These are phyloP conservation scores for Nannospalax galili DNA, from an alignment of 2,113 vertebrate genomes.

Conservation along the genomic window DNA sequence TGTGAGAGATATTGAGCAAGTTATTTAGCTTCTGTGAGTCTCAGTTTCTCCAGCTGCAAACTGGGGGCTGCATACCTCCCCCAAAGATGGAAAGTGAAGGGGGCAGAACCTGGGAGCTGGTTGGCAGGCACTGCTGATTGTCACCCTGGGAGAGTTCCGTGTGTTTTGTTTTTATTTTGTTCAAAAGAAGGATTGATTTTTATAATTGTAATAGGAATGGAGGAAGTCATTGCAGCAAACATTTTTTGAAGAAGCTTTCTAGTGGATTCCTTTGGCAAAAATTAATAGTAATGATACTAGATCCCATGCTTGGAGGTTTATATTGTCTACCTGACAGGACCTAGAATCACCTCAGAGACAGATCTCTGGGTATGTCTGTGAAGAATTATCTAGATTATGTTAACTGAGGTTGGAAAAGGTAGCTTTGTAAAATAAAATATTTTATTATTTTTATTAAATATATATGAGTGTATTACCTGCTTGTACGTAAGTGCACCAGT, in stretches of 20 bases:
- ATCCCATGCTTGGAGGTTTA: neutral
- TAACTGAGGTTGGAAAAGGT: neutral
- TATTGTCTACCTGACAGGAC: neutral
- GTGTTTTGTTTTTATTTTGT: neutral
- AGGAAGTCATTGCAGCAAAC: neutral
- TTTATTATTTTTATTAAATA: no score
- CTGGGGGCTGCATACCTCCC: neutral
- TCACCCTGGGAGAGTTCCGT: neutral
- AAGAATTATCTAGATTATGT: neutral
- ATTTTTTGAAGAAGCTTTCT: neutral
- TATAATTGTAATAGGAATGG: neutral
- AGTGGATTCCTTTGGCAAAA: neutral
- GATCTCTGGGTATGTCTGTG: neutral
- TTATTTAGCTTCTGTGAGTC: neutral
- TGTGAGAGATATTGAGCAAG: neutral
- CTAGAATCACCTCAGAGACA: neutral
- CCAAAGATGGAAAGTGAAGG: neutral
- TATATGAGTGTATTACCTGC: no score
- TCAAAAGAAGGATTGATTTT: neutral
- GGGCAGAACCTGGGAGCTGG: neutral
- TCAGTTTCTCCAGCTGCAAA: neutral
- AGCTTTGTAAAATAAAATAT: no score
- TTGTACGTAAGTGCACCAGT: no score
- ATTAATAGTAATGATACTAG: neutral
- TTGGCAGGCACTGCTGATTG: neutral